Conservation (phyloP, 2,113 vertebrate genomes). For the Thunnus thynnus region DNA sequence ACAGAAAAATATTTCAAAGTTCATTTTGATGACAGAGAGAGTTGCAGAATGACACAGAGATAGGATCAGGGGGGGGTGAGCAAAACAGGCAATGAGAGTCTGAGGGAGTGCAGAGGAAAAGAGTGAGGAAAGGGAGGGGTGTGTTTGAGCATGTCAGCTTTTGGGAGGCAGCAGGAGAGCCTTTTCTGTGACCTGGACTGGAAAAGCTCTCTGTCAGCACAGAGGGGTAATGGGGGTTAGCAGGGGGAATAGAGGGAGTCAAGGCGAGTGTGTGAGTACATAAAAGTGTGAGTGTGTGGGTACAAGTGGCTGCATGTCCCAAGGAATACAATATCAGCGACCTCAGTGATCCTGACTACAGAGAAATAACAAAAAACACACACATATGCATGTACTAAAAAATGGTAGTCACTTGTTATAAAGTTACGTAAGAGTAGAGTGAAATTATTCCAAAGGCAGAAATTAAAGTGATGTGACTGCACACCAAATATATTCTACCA, state of each 20-base stretch:
- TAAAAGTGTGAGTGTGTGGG: constrained; percentile 33
- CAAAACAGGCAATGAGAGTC: constrained; percentile 20
- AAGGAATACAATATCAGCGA: constrained; percentile 26
- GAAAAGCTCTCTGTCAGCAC: constrained; percentile 78
- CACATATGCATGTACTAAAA: background rate
- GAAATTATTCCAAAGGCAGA: background rate
- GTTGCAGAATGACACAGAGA: constrained; percentile 46
- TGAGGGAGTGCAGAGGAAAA: constrained; percentile 29
- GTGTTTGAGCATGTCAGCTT: constrained; percentile 70
- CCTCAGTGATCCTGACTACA: constrained; percentile 22
- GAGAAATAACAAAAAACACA: constrained; percentile 4
- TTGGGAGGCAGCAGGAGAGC: constrained; percentile 62
- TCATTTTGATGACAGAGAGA: constrained; percentile 43
- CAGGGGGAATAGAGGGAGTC: constrained; percentile 31
- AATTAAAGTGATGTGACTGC: too few species aligned
- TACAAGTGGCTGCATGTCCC: constrained; percentile 41
- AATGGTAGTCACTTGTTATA: background rate
- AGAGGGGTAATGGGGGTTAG: constrained; percentile 75
- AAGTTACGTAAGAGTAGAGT: background rate
- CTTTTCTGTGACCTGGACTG: constrained; percentile 53
- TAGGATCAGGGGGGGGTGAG: constrained; percentile 1
- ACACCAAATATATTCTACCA: background rate
- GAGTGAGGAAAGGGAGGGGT: constrained; percentile 20
- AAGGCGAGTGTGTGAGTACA: constrained; percentile 44
- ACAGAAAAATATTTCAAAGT: constrained; percentile 41